Conservation (phyloP, 2,888 invertebrate species). For the Matsumyia berberina region DNA sequence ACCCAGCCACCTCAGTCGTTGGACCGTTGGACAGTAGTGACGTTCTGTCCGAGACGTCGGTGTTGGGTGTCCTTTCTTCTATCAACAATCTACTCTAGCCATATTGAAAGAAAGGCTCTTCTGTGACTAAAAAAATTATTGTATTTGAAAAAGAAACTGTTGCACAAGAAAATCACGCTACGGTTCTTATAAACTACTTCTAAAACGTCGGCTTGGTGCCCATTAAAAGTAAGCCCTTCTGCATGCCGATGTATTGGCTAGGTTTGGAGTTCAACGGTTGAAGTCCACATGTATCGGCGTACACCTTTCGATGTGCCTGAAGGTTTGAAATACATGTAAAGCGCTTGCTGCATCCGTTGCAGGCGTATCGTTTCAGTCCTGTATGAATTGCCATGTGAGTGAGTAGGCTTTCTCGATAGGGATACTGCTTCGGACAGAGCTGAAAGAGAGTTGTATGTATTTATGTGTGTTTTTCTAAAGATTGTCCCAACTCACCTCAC, state of each 20-base stretch:
- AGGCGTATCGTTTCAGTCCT: conserved; percentile 85
- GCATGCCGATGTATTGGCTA: conserved; percentile 83
- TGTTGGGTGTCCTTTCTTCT: no score
- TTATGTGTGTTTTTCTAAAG: no score
- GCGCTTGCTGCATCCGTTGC: conserved; percentile 85
- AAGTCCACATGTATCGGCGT: conserved; percentile 84
- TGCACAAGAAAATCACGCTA: background rate
- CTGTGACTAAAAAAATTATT: no score
- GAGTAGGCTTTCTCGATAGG: conserved; percentile 85
- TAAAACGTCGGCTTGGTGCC: conserved; percentile 80
- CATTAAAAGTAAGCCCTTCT: conserved; percentile 81
- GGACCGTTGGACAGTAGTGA: no score
- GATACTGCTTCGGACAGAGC: conserved; percentile 84
- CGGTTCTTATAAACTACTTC: background rate
- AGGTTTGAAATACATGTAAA: conserved; percentile 86
- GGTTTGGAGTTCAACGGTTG: conserved; percentile 83
- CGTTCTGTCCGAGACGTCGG: no score
- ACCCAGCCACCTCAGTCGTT: background rate
- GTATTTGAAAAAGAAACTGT: background rate
- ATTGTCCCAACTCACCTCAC: conserved; percentile 81
- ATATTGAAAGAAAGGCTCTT: no score
- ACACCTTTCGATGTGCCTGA: conserved; percentile 85
- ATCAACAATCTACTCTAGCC: no score
- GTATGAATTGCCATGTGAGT: conserved; percentile 85
- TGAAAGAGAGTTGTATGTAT: conserved; percentile 74